phyloP scores from a whole-genome alignment of 2,113 vertebrate species.

The Leucosticte australis region DNA sequence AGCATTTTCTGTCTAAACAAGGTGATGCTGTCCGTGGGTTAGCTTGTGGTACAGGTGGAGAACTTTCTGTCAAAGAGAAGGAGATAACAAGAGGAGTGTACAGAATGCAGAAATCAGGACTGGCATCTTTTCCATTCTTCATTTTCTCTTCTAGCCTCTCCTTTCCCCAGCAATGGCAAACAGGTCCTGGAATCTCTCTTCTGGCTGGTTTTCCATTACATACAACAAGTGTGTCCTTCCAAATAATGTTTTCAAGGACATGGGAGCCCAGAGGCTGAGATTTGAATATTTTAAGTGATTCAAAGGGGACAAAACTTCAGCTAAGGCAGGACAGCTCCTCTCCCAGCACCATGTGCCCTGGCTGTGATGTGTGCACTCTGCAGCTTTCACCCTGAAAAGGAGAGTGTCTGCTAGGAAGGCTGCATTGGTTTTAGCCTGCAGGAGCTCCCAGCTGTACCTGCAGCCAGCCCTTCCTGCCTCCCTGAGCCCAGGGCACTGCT shows the following conservation, averaged over 20 bases:
- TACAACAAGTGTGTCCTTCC: conserved; percentile 20
- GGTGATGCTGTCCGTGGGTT: background rate
- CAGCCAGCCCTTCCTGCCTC: background rate
- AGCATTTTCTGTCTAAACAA: background rate
- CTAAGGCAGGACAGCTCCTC: background rate
- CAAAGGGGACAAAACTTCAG: background rate
- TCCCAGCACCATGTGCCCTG: background rate
- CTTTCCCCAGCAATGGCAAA: background rate
- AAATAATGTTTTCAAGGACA: conserved; percentile 13
- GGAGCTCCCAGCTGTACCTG: background rate
- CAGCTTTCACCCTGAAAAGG: background rate
- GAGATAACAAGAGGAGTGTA: background rate
- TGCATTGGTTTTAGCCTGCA: background rate
- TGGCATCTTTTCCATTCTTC: background rate
- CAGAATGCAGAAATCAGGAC: background rate
- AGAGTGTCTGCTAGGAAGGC: background rate
- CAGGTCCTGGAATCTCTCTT: background rate
- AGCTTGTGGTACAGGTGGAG: background rate
- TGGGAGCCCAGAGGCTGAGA: background rate
- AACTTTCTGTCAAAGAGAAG: background rate
- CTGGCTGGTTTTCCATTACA: conserved; percentile 24
- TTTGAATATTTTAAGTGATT: background rate
- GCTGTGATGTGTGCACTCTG: background rate
- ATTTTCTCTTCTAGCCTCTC: background rate
- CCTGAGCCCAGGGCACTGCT: background rate